Conservation (phyloP, 2,888 invertebrate genomes). For the Lissocephala sabroskyi region DNA sequence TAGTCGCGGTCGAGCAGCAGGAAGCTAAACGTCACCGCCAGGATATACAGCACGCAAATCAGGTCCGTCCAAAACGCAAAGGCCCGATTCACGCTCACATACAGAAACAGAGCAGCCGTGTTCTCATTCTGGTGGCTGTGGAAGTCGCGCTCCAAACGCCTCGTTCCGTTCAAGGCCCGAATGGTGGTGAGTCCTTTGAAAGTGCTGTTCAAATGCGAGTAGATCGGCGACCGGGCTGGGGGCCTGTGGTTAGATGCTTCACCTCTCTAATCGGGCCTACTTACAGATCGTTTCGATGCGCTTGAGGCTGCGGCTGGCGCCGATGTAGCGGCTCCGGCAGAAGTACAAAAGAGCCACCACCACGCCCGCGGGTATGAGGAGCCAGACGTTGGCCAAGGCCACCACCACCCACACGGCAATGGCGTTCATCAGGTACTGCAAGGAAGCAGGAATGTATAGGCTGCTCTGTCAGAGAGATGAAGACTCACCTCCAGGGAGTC, state of each 20-base stretch:
- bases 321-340: conserved; percentile 74
- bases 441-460: conserved; percentile 4
- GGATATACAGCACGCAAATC: conserved; percentile 89
- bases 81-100: conserved; percentile 89
- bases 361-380: conserved; percentile 76
- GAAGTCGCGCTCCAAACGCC: conserved; percentile 77
- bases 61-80: conserved; percentile 95
- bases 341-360: conserved; percentile 76
- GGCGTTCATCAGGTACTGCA: conserved; percentile 66
- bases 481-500: conserved; percentile 76
- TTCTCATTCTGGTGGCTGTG: conserved; percentile 78
- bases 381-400: conserved; percentile 77
- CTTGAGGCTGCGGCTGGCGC: conserved; percentile 75
- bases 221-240: conserved; percentile 84
- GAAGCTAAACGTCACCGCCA: conserved; percentile 88
- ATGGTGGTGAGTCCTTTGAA: conserved; percentile 86
- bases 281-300: conserved; percentile 71
- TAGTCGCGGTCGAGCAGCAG: conserved; percentile 75
- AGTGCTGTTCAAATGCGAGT: conserved; percentile 82
- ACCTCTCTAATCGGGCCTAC: too few relatives aligned
- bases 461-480: too few relatives aligned
- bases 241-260: neutral
- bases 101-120: conserved; percentile 83
- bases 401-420: conserved; percentile 77
- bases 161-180: conserved; percentile 79